A percentile compares a stretch with the other conserved stretches of the same genome.
Conservation (phyloP, 2,797 vertebrate species). For the Pangasius sanitwongsei region DNA sequence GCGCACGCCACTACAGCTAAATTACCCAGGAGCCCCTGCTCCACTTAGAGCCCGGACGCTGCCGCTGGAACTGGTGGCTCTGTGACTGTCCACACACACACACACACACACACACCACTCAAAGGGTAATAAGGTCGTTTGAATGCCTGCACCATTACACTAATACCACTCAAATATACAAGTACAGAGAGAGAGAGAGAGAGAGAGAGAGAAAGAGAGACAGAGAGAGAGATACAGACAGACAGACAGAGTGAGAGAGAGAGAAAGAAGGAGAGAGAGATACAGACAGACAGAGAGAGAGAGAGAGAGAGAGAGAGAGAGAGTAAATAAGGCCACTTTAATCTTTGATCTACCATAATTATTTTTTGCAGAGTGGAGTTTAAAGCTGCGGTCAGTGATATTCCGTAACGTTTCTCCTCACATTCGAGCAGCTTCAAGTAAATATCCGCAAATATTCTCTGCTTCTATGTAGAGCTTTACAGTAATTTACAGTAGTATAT, state of each 20-base stretch:
- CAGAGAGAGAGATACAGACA: background rate
- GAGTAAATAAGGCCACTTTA: background rate
- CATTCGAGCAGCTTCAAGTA: background rate
- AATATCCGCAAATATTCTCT: background rate
- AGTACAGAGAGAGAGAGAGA: constrained; percentile 55
- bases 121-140: constrained; percentile 87
- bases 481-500: too few species aligned
- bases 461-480: too few species aligned
- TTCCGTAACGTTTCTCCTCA: background rate
- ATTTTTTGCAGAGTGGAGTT: background rate
- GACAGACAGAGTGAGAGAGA: constrained; percentile 14
- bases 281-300: constrained; percentile 41
- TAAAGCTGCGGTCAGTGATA: background rate
- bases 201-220: background rate
- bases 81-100: constrained; percentile 67
- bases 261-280: background rate
- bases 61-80: constrained; percentile 67
- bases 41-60: constrained; percentile 64
- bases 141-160: constrained; percentile 81
- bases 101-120: constrained; percentile 69
- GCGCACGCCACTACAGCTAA: constrained; percentile 87
- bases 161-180: constrained; percentile 74
- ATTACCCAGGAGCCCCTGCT: constrained; percentile 89
- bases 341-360: background rate
- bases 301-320: background rate